Base-by-base conservation (phyloP, 2,797 vertebrate species). In the Muraenolepis orangiensis region DNA sequence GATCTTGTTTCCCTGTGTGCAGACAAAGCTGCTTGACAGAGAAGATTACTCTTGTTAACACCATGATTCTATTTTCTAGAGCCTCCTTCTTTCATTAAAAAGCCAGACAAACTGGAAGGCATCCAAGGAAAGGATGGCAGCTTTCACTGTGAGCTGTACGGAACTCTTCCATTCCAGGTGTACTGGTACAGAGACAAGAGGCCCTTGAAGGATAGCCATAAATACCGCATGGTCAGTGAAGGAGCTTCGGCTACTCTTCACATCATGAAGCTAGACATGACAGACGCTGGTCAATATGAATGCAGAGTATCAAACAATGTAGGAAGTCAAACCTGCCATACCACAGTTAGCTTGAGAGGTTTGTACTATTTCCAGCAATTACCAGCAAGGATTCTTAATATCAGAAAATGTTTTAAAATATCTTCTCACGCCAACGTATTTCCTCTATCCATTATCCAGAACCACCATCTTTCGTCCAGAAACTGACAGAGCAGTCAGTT, bases 141-240 rank as follows among this genome's bases (percentile, higher is more conserved):
- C 87, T 93, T 99, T 80, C 94, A 95, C 83, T 98, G 96, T 88
- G 96, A 99, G 85, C 91, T 98, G 81, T 93, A 91, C 69, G 97
- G 97, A 83, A 96, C 95, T 10, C 91, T 92, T 64, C 97, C 97
- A 0, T 96, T 98, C 90, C 93, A 97, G 0, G 86, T 99, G 75
- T 93, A 88, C 67, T 99, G 97, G 97, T 98, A 94, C 90, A 98
- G 98, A 94, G 95, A 98, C 87, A 95, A 93, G 87, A 91, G 94
- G n/a, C 94, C 95, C 77, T 91, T 99, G 69, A 95, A 95, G 89
- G 97, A 95, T 82, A 96, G 94, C 89, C 95, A 94, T 85, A 99
- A 97, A 74, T 96, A 96, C 80, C 98, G 96, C 88, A 94, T 97
- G 78, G 91, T 96, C 42, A 93, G 90, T 80, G 95, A 95, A 85